Conservation (phyloP, 2,113 vertebrate species). For the Lepisosteus oculatus region DNA sequence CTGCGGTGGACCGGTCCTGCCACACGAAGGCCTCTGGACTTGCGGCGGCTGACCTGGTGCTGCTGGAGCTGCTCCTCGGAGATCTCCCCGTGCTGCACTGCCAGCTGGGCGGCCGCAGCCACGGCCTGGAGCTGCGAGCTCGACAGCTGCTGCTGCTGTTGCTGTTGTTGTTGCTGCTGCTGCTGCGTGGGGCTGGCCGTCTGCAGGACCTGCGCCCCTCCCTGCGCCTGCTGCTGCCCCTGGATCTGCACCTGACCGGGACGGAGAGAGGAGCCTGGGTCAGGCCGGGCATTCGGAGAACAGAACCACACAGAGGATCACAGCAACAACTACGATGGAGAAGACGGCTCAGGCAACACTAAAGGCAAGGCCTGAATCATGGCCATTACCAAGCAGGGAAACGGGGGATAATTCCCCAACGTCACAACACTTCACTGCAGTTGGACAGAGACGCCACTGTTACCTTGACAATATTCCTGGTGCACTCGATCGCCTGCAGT, state of each 20-base stretch:
- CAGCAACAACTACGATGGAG: not conserved
- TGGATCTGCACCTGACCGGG: conserved; percentile 84
- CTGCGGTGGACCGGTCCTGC: too few species aligned
- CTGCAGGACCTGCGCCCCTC: conserved; percentile 76
- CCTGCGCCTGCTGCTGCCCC: conserved; percentile 78
- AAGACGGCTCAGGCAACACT: not conserved
- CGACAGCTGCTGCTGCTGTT: conserved; percentile 37
- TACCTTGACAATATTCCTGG: too few species aligned
- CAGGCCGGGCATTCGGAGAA: not conserved
- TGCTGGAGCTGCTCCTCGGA: conserved; percentile 90
- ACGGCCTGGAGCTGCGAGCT: conserved; percentile 79
- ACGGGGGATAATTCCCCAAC: too few species aligned
- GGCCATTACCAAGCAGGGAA: too few species aligned
- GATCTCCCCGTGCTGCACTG: conserved; percentile 86
- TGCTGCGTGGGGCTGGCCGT: conserved; percentile 74
- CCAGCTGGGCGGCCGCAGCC: conserved; percentile 77
- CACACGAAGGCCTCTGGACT: too few species aligned
- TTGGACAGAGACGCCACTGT: too few species aligned
- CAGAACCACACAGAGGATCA: not conserved
- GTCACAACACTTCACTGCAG: too few species aligned
- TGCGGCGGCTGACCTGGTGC: conserved; percentile 66
- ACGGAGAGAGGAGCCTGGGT: not conserved
- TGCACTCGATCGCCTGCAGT: too few species aligned
- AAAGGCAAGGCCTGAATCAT: not conserved
- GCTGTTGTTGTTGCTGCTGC: conserved; percentile 53